Evolutionary conservation across 2,888 invertebrate genomes (phyloP).

Genomic region (Mythimna loreyi): DNA sequence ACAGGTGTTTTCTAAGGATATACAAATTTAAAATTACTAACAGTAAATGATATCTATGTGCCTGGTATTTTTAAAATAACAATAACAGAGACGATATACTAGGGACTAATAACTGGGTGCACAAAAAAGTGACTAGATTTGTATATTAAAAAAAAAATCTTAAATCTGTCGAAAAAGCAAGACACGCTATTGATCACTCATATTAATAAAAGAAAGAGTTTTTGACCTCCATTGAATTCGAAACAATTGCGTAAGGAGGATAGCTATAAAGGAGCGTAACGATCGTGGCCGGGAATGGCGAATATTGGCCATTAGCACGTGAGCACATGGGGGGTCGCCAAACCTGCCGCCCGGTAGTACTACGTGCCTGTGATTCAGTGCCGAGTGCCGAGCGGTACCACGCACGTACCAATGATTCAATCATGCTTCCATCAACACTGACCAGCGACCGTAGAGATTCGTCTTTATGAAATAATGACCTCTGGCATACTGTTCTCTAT

Average conservation of each 20-base stretch:
- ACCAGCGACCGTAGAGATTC: conserved; percentile 26
- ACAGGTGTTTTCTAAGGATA: background rate
- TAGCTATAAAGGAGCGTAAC: conserved; percentile 72
- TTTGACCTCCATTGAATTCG: conserved; percentile 76
- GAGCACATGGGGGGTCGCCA: conserved; percentile 85
- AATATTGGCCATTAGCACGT: conserved; percentile 85
- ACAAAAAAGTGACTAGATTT: background rate
- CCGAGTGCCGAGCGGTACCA: conserved; percentile 57
- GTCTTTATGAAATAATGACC: conserved; percentile 54
- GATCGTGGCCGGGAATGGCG: conserved; percentile 75
- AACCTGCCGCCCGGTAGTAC: conserved; percentile 69
- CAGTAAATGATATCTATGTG: background rate
- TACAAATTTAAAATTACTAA: background rate
- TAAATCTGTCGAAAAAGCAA: background rate
- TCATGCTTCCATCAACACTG: conserved; percentile 52
- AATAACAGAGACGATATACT: background rate
- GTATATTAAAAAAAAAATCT: conserved; percentile 1
- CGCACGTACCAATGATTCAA: conserved; percentile 63
- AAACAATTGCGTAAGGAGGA: conserved; percentile 78
- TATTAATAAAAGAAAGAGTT: conserved; percentile 69
- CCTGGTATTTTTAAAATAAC: background rate
- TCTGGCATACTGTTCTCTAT: conserved; percentile 33
- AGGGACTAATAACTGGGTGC: background rate
- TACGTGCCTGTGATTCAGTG: conserved; percentile 65
- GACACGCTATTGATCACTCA: background rate